Evolutionary conservation across 2,113 vertebrate genomes (phyloP), one percentile per base, ranked within the genome.

Genomic region (Anarrhichthys ocellatus): DNA sequence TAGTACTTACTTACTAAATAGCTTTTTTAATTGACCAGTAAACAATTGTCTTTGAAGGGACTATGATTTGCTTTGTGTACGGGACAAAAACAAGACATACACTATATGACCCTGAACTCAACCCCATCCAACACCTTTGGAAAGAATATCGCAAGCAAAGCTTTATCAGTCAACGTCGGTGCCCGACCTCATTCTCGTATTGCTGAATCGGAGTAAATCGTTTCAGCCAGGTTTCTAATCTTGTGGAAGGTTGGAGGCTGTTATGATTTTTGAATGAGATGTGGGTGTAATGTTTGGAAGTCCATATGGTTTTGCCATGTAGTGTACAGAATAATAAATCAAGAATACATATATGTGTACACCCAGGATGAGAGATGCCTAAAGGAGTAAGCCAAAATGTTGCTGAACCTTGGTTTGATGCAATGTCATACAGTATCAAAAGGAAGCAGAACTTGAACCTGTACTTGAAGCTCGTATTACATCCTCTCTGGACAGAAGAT

Each of bases 401-500:
- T 81, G 70, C 62, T 42, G 42, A 58, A 29, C 70, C 24, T 63
- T 6, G n/a, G 64, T 61, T 71, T 70, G 58, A 72, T 82, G 44
- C 48, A 27, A 62, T 58, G 73, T 71, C 65, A 36, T 7, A 20
- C 14, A 32, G 38, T 76, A 77, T 87, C 71, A 84, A 70, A 82
- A 67, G 54, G 62, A 67, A 64, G 67, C 71, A 64, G 65, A 78
- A 85, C 72, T 74, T 81, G 59, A 88, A 76, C 80, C 58, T 74
- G 64, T 72, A 64, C 73, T 80, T 78, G 44, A 76, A 66, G 73
- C 64, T 67, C 11, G 42, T 64, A 76, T 83, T 78, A 84, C 61
- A 85, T 27, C 80, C 46, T 85, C 70, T 46, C 48, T 80, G 83
- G 83, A 89, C 76, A 78, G 76, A 81, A 92, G 88, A 84, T 83